Evolutionary conservation across 2,888 invertebrate genomes (phyloP).

Genomic region (Eretmocerus hayati): DNA sequence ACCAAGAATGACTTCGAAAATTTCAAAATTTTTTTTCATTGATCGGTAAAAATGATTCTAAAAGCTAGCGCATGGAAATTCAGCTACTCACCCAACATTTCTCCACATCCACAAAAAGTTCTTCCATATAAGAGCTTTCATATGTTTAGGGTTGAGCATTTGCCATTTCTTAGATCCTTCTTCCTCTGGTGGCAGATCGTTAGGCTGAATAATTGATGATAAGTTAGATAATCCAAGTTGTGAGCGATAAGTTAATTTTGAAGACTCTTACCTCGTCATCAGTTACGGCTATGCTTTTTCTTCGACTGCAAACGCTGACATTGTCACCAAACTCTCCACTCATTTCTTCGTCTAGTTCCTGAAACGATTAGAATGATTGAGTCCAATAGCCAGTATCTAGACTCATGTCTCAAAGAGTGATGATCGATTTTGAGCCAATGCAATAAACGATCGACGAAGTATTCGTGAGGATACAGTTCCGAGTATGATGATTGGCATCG

Average conservation of each 20-base stretch:
- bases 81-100: slow-evolving; percentile 62
- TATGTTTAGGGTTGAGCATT: slow-evolving; percentile 63
- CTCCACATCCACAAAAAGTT: slow-evolving; percentile 81
- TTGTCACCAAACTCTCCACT: slow-evolving; percentile 85
- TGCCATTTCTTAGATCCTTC: slow-evolving; percentile 46
- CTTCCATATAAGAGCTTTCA: slow-evolving; percentile 81
- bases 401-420: too few relatives aligned
- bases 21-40: neutral
- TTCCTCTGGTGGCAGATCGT: slow-evolving; percentile 66
- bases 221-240: neutral
- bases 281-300: slow-evolving; percentile 55
- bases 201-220: slow-evolving; percentile 40
- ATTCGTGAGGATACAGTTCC: too few relatives aligned
- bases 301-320: slow-evolving; percentile 68
- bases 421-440: neutral
- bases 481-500: too few relatives aligned
- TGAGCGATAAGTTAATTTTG: too few relatives aligned
- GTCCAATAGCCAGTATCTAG: too few relatives aligned
- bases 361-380: too few relatives aligned
- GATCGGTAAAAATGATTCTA: neutral
- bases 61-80: too few relatives aligned
- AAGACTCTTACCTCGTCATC: slow-evolving; percentile 35
- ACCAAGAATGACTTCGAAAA: too few relatives aligned
- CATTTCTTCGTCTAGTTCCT: slow-evolving; percentile 61
- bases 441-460: neutral